phyloP scores from a whole-genome alignment of 2,888 invertebrate species.

The Habrosyne pyritoides region DNA sequence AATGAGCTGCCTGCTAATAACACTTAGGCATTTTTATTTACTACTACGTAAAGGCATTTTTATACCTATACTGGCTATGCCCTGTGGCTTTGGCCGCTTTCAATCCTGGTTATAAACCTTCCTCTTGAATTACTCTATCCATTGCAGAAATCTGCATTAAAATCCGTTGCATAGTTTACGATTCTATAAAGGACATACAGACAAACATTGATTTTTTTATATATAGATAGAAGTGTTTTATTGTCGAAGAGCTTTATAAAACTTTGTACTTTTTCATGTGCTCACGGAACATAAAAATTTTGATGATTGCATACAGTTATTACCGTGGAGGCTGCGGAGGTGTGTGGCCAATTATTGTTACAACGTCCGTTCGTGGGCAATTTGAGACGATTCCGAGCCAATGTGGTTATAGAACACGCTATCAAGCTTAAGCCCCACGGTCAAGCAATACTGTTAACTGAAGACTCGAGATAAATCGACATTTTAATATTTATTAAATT shows the following conservation, averaged over 20 bases:
- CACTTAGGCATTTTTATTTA: too few relatives aligned
- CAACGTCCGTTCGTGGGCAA: slow-evolving; percentile 27
- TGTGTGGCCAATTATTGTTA: slow-evolving; percentile 18
- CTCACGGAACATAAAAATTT: not conserved
- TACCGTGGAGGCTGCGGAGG: slow-evolving; percentile 6
- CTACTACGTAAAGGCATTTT: too few relatives aligned
- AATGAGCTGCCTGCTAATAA: too few relatives aligned
- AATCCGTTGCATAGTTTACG: too few relatives aligned
- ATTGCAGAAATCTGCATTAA: too few relatives aligned
- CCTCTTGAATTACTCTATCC: too few relatives aligned
- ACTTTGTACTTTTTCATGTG: not conserved
- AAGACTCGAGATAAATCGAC: not conserved
- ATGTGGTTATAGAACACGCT: slow-evolving; percentile 22
- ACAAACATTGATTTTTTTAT: too few relatives aligned
- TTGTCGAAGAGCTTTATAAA: not conserved
- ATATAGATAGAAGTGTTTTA: too few relatives aligned
- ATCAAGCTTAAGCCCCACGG: slow-evolving; percentile 18
- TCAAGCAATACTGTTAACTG: slow-evolving; percentile 11
- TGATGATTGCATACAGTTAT: slow-evolving; percentile 8
- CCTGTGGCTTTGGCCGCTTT: too few relatives aligned
- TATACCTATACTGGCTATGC: too few relatives aligned
- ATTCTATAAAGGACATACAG: too few relatives aligned
- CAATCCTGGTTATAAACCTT: too few relatives aligned
- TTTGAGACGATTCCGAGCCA: slow-evolving; percentile 23
- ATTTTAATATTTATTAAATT: not conserved